Evolutionary conservation across 1,140 invertebrate genomes (phyloP).

Genomic region (Carposina sasakii): DNA sequence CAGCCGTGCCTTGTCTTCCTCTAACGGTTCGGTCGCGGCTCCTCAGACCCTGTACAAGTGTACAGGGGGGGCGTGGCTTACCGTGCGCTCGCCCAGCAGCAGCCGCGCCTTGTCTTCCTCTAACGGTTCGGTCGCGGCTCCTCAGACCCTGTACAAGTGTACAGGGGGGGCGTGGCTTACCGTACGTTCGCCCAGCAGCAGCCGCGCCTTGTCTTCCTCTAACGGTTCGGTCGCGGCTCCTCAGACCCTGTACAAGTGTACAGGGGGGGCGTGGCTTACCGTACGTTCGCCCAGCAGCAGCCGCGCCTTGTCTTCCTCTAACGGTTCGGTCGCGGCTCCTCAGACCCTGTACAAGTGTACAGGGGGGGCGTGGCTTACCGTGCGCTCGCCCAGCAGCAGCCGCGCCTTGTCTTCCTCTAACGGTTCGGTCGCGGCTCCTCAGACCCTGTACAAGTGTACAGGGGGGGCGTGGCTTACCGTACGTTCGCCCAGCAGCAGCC

Average conservation of each 20-base stretch:
- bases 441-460: conserved; percentile 87
- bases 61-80: too few species aligned
- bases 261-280: too few species aligned
- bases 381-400: conserved; percentile 86
- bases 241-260: conserved; percentile 86
- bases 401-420: conserved; percentile 96
- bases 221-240: conserved; percentile 83
- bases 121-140: conserved; percentile 82
- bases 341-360: conserved; percentile 87
- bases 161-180: too few species aligned
- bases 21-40: conserved; percentile 84
- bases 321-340: conserved; percentile 81
- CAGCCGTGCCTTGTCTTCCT: conserved; percentile 95
- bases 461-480: too few species aligned
- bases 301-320: conserved; percentile 95
- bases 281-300: conserved; percentile 87
- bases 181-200: conserved; percentile 86
- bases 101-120: conserved; percentile 96
- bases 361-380: too few species aligned
- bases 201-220: conserved; percentile 95
- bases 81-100: conserved; percentile 83
- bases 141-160: conserved; percentile 83
- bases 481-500: conserved; percentile 88
- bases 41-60: conserved; percentile 84
- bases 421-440: conserved; percentile 80